A percentile compares a stretch with the other conserved stretches of the same genome.
These are phyloP conservation scores for Drosophila tanythrix DNA, from an alignment of 2,888 invertebrate species.

Conservation along the genomic window DNA sequence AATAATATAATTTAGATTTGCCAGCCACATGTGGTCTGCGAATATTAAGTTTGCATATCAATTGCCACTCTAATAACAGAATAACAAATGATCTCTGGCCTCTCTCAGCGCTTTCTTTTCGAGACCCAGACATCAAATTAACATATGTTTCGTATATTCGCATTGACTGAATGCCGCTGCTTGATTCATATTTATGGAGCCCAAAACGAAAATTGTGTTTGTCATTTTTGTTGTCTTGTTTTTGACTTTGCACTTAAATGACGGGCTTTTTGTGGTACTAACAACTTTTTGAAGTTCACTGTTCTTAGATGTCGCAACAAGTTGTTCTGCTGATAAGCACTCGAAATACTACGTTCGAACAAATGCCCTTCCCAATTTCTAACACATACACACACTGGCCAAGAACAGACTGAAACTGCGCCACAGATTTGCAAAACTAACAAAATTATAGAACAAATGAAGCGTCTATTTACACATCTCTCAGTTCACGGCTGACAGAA, in stretches of 20 bases:
- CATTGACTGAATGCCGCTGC: slow-evolving; percentile 6
- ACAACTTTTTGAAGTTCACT: background rate
- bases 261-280: background rate
- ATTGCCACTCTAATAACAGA: slow-evolving; percentile 1
- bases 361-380: slow-evolving; percentile 25
- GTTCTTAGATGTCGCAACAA: slow-evolving; percentile 1
- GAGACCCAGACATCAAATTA: slow-evolving; percentile 24
- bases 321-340: slow-evolving; percentile 36
- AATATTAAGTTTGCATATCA: slow-evolving; percentile 13
- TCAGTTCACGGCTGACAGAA: slow-evolving; percentile 1
- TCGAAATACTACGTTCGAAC: slow-evolving; percentile 1
- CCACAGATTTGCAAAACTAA: slow-evolving; percentile 62
- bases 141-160: slow-evolving; percentile 33
- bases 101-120: slow-evolving; percentile 24
- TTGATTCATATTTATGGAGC: background rate
- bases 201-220: background rate
- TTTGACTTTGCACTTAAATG: background rate
- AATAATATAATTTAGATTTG: slow-evolving; percentile 6
- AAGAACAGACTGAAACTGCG: slow-evolving; percentile 68
- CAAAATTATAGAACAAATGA: slow-evolving; percentile 52
- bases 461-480: slow-evolving; percentile 36
- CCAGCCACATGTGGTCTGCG: slow-evolving; percentile 4
- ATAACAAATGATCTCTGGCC: slow-evolving; percentile 6
- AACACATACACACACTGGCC: slow-evolving; percentile 38
- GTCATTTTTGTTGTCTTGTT: background rate